Conservation (phyloP, 2,888 invertebrate genomes). For the Nephrotoma appendiculata region DNA sequence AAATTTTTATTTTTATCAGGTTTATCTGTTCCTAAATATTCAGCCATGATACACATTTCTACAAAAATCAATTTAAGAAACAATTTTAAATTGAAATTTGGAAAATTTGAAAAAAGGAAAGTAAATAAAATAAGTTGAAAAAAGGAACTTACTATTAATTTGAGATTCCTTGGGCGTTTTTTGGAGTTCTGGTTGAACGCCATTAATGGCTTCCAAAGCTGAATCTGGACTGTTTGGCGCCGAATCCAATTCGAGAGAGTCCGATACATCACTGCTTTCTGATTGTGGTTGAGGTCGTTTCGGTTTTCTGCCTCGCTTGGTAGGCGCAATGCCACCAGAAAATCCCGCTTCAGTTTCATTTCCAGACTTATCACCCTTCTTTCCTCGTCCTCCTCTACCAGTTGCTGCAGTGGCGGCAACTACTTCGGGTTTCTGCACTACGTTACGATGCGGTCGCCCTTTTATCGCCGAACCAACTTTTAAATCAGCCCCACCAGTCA, state of each 20-base stretch:
- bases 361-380: constrained; percentile 14
- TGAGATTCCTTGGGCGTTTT: constrained; percentile 37
- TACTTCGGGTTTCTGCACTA: not conserved
- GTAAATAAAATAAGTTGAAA: not conserved
- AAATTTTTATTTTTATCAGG: constrained; percentile 9
- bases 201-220: constrained; percentile 33
- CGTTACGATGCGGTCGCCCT: constrained; percentile 1
- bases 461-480: not conserved
- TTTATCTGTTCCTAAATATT: constrained; percentile 14
- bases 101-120: constrained; percentile 1
- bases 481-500: not conserved
- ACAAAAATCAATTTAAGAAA: constrained; percentile 6
- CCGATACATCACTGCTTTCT: constrained; percentile 16
- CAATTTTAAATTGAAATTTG: not conserved
- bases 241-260: constrained; percentile 19
- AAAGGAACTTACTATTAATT: constrained; percentile 29
- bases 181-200: constrained; percentile 39
- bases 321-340: constrained; percentile 13
- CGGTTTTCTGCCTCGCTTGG: constrained; percentile 5
- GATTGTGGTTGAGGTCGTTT: constrained; percentile 12
- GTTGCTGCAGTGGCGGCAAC: not conserved
- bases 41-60: constrained; percentile 16
- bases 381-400: constrained; percentile 12
- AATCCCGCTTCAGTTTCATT: constrained; percentile 15
- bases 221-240: constrained; percentile 19